A percentile compares a stretch with the other conserved stretches of the same genome.
Evolutionary conservation across 2,888 invertebrate genomes (phyloP).

Genomic region (Plagodis dolabraria): DNA sequence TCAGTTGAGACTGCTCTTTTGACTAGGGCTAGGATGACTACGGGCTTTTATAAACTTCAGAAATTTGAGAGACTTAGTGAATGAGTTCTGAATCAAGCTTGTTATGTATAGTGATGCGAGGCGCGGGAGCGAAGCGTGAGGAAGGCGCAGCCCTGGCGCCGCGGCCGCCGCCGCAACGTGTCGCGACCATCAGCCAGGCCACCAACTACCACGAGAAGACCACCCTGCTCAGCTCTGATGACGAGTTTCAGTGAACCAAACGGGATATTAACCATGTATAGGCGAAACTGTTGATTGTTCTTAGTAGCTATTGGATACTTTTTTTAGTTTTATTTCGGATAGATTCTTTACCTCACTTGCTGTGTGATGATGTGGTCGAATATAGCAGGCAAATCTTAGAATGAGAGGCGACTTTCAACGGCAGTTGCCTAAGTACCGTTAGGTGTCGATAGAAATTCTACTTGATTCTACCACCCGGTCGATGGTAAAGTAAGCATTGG

Average conservation of each 20-base stretch:
- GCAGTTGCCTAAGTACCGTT: no score
- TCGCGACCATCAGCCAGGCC: slow-evolving; percentile 90
- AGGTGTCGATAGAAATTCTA: no score
- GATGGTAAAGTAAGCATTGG: no score
- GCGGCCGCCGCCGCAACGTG: slow-evolving; percentile 88
- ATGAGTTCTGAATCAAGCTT: background rate
- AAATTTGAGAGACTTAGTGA: no score
- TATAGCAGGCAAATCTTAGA: no score
- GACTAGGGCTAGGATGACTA: no score
- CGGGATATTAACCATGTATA: slow-evolving; percentile 2
- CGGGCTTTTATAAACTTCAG: no score
- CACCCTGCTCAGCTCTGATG: slow-evolving; percentile 97
- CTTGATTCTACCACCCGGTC: no score
- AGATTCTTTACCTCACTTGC: no score
- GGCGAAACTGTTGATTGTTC: slow-evolving; percentile 2
- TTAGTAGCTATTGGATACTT: slow-evolving; percentile 4
- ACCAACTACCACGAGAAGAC: slow-evolving; percentile 97
- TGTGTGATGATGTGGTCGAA: no score
- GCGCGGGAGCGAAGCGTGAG: slow-evolving; percentile 65
- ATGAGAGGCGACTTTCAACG: no score
- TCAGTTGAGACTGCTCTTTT: no score
- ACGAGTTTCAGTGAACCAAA: slow-evolving; percentile 92
- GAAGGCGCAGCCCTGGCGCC: slow-evolving; percentile 83
- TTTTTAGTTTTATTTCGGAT: background rate
- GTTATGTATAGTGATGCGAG: slow-evolving; percentile 68